Percentiles rank a stretch among this genome's conserved stretches.
Conservation (phyloP, 1,140 invertebrate species). For the Phortica variegata region DNA sequence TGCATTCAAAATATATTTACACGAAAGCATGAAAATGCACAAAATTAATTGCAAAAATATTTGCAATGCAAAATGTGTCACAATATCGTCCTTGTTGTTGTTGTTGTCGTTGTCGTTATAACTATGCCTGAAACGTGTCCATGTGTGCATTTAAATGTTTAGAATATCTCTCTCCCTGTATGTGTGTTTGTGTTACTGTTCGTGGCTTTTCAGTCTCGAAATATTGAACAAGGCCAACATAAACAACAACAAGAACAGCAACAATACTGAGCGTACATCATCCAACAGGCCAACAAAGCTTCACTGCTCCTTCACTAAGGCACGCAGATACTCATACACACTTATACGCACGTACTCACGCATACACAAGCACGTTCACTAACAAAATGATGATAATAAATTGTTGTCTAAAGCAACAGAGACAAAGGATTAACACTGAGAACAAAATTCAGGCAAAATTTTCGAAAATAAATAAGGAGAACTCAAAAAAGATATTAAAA, state of each 20-base stretch:
- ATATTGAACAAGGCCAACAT: background rate
- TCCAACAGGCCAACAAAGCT: too few relatives aligned
- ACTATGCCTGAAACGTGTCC: slow-evolving; percentile 24
- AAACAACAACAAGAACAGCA: slow-evolving; percentile 19
- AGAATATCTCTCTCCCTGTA: background rate
- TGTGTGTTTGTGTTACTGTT: slow-evolving; percentile 9
- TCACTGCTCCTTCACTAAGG: slow-evolving; percentile 8
- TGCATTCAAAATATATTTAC: slow-evolving; percentile 41
- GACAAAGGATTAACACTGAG: slow-evolving; percentile 15
- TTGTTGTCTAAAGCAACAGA: slow-evolving; percentile 34
- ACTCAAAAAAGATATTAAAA: too few relatives aligned
- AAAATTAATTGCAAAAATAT: slow-evolving; percentile 45
- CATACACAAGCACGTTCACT: slow-evolving; percentile 15
- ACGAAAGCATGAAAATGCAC: slow-evolving; percentile 30
- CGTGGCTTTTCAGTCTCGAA: too few relatives aligned
- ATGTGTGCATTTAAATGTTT: slow-evolving; percentile 6
- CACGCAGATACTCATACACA: background rate
- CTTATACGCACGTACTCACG: background rate
- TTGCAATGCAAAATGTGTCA: slow-evolving; percentile 31
- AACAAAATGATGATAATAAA: slow-evolving; percentile 38
- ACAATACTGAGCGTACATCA: slow-evolving; percentile 15
- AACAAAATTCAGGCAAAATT: too few relatives aligned
- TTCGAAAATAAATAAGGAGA: too few relatives aligned
- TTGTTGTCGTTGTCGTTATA: slow-evolving; percentile 7
- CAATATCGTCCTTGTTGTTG: slow-evolving; percentile 9